Evolutionary conservation across 1,140 invertebrate genomes (phyloP), one percentile per base, ranked within the genome.

Genomic region (Megathymus violae): DNA sequence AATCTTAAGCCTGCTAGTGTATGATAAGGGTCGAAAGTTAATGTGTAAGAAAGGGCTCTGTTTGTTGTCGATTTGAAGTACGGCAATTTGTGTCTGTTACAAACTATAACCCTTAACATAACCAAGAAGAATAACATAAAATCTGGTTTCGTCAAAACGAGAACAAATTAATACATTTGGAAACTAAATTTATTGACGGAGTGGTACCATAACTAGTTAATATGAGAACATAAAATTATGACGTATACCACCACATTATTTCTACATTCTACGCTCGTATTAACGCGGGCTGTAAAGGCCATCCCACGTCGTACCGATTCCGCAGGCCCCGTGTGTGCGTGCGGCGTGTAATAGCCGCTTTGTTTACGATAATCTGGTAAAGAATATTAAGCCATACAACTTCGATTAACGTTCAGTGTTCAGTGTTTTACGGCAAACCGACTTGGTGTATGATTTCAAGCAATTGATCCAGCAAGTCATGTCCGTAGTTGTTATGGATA

Each of bases 181-280:
- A 17, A 22, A 54, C 36, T 16, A 22, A 54, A 40, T 3, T 54
- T 38, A 40, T 22, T 54, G 19, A 54, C 48, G 7, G 36, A 38
- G 36, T 40, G 17, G 15, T 19, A 41, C 43, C 34, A 43, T 46
- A 58, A 48, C 19, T 22, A 58, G 52, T 50, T 17, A 25, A 59
- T 64, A 51, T 59, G 52, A 54, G 9, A 59, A 59, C 34, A 54
- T 13, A 51, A 52, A 61, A 46, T 44, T 51, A 64, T 64, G 62
- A 64, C 19, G 58, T 44, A 64, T 38, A n/a, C n/a, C n/a, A 38
- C 25, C 40, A 48, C 47, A 52, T 64, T 58, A 64, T 64, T 48
- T 54, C 25, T 51, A 19, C 48, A 52, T 41, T 47, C 44, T 22
- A 19, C 38, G 17, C 34, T 38, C 22, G 27, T 25, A 64, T 64